phyloP scores from a whole-genome alignment of 2,888 invertebrate genomes.

The Apotomis capreana region DNA sequence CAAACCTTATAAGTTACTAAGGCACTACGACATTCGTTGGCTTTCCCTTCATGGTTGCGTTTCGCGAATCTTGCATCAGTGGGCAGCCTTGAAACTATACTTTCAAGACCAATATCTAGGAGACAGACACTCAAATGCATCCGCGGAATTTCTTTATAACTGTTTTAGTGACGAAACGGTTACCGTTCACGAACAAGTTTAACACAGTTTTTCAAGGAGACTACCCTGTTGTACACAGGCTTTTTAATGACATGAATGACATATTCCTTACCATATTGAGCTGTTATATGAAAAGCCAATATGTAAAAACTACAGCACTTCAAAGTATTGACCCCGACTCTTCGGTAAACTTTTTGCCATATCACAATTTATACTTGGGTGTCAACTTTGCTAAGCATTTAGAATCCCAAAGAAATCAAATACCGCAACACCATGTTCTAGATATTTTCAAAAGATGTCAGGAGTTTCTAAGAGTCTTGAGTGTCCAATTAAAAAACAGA shows the following conservation, averaged over 20 bases:
- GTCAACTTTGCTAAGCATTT: conserved; percentile 22
- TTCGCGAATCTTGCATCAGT: conserved; percentile 11
- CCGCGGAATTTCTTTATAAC: conserved; percentile 18
- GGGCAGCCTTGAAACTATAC: conserved; percentile 20
- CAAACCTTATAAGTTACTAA: conserved; percentile 15
- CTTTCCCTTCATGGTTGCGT: conserved; percentile 15
- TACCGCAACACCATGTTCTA: conserved; percentile 12
- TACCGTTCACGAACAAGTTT: conserved; percentile 14
- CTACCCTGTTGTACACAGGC: conserved; percentile 14
- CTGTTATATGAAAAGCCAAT: conserved; percentile 21
- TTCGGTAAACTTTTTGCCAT: conserved; percentile 12
- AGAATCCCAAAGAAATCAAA: conserved; percentile 14
- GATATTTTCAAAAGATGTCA: conserved; percentile 12
- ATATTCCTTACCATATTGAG: conserved; percentile 14
- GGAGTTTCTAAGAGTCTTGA: conserved; percentile 1
- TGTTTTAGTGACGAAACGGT: neutral
- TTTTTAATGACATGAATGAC: conserved; percentile 9
- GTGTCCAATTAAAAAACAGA: conserved; percentile 5
- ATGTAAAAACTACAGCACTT: neutral
- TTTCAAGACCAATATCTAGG: conserved; percentile 20
- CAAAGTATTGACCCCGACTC: conserved; percentile 6
- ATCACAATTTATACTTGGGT: conserved; percentile 14
- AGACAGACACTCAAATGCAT: conserved; percentile 14
- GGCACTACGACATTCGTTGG: conserved; percentile 17
- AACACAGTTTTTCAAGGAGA: conserved; percentile 20